Conservation (phyloP, 2,797 vertebrate species). For the Natrix natrix region DNA sequence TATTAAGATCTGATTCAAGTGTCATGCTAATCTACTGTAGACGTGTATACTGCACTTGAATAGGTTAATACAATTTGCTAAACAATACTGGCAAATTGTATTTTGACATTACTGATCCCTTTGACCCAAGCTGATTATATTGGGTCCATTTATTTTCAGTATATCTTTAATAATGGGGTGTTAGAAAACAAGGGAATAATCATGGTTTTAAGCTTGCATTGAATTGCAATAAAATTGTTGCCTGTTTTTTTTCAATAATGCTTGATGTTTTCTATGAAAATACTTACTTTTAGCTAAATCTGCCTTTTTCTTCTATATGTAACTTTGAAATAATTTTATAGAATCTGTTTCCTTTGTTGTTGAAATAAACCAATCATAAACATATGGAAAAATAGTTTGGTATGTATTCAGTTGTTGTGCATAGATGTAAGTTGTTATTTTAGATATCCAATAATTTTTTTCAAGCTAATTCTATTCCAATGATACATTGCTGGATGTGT, state of each 20-base stretch:
- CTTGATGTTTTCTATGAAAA: not conserved
- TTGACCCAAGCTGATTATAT: not conserved
- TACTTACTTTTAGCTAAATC: not conserved
- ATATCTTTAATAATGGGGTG: not conserved
- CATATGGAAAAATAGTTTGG: not conserved
- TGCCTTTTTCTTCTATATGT: not conserved
- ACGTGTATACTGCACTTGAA: not conserved
- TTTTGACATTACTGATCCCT: not conserved
- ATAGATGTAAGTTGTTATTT: not conserved
- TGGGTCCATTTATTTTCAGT: not conserved
- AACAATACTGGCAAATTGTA: not conserved
- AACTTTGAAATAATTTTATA: not conserved
- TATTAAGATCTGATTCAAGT: not conserved
- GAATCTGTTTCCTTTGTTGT: not conserved
- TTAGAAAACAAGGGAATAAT: not conserved
- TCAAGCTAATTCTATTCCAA: not conserved
- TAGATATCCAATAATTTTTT: not conserved
- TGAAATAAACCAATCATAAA: not conserved
- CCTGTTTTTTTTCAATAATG: not conserved
- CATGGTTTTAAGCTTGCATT: not conserved
- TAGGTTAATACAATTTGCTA: not conserved
- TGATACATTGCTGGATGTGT: not conserved
- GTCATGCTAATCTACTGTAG: not conserved
- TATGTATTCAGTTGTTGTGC: not conserved
- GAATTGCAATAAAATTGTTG: not conserved